Conservation (phyloP, 2,797 vertebrate genomes). For the Danio jaintianensis region DNA sequence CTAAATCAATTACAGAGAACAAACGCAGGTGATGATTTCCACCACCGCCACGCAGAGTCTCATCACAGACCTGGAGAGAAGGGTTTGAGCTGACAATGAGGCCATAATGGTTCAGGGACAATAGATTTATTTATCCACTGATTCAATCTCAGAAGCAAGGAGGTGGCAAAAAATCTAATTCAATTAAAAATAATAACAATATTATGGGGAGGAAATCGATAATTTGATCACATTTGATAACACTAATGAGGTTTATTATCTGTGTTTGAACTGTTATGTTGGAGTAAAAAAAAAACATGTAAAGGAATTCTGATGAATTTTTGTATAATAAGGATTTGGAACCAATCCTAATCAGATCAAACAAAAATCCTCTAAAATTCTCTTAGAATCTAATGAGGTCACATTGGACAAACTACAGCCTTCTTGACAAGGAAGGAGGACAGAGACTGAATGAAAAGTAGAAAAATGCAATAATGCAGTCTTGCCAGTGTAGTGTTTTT, state of each 20-base stretch:
- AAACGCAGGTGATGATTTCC: conserved; percentile 65
- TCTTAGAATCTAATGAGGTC: not conserved
- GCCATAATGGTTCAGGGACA: not conserved
- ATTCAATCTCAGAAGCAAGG: not conserved
- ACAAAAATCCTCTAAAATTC: not conserved
- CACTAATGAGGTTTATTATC: conserved; percentile 13
- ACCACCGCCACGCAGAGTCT: conserved; percentile 31
- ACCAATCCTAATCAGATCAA: not conserved
- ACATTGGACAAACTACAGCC: not conserved
- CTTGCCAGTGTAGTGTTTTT: too few relatives aligned
- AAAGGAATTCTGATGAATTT: conserved; percentile 5
- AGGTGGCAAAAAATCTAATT: conserved; percentile 25
- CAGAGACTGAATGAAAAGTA: too few relatives aligned
- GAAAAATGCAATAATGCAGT: too few relatives aligned
- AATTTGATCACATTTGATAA: conserved; percentile 23
- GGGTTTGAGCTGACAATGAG: not conserved
- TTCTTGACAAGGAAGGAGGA: too few relatives aligned
- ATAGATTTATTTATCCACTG: conserved; percentile 15
- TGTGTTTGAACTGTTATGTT: not conserved
- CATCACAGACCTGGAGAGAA: conserved; percentile 33
- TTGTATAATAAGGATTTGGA: conserved; percentile 15
- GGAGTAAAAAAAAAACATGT: not conserved
- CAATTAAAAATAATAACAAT: conserved; percentile 35
- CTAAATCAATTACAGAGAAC: conserved; percentile 79
- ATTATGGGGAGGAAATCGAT: not conserved